These are phyloP conservation scores for Byasa hedistus DNA, from an alignment of 2,888 invertebrate genomes.

Conservation along the genomic window DNA sequence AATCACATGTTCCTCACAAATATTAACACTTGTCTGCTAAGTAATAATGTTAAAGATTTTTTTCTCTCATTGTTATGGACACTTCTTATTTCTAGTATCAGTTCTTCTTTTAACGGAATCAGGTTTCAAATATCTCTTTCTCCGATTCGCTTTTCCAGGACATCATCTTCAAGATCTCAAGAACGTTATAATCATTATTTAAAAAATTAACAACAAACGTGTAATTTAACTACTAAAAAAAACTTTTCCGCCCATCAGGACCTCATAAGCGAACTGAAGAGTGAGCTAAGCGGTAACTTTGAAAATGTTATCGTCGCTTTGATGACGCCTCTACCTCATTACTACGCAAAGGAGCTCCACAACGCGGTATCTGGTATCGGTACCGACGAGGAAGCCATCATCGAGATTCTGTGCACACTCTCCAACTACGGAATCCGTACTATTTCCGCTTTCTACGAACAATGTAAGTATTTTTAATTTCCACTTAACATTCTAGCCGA, in stretches of 20 bases:
- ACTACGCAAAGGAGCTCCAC: conserved; percentile 93
- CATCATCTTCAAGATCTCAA: no score
- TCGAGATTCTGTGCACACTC: conserved; percentile 94
- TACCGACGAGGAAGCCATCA: conserved; percentile 94
- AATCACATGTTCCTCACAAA: no score
- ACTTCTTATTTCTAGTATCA: no score
- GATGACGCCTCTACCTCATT: conserved; percentile 94
- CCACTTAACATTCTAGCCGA: not conserved
- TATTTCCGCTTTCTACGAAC: conserved; percentile 90
- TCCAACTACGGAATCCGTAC: conserved; percentile 94
- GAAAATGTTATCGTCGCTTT: conserved; percentile 94
- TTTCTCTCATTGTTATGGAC: no score
- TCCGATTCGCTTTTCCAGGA: no score
- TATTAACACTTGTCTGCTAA: no score
- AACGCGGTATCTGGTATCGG: conserved; percentile 92
- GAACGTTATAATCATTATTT: no score
- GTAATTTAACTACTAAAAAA: no score
- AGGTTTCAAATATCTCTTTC: no score
- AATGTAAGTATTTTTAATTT: conserved; percentile 76
- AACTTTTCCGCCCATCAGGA: conserved; percentile 69
- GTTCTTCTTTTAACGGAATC: no score
- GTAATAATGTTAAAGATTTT: no score
- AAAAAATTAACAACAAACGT: no score
- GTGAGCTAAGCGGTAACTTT: conserved; percentile 93
- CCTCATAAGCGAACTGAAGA: conserved; percentile 90